A percentile compares a stretch with the other conserved stretches of the same genome.
phyloP scores from a whole-genome alignment of 92 coral and sea anemone species.

The Diadumene lineata region DNA sequence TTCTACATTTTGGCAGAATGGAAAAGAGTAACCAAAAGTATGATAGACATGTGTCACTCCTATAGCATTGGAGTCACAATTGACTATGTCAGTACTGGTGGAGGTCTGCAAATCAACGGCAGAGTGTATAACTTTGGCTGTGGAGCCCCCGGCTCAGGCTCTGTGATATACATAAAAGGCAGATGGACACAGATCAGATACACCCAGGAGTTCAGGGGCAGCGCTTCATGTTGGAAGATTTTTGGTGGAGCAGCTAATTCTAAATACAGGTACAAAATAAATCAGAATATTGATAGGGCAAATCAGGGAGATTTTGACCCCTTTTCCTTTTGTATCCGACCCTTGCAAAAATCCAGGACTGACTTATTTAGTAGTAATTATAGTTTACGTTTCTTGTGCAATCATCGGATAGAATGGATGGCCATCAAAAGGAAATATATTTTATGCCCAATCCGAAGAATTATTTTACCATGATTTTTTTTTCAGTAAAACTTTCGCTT shows the following conservation, averaged over 20 bases:
- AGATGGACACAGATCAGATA: slow-evolving; percentile 35
- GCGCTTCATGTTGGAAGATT: slow-evolving; percentile 43
- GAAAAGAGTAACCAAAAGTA: slow-evolving; percentile 4
- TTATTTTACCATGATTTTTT: no score
- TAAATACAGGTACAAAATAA: not conserved
- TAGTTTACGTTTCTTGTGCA: no score
- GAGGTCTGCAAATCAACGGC: slow-evolving; percentile 18
- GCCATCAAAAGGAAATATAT: no score
- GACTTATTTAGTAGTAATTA: no score
- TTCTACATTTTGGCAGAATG: slow-evolving; percentile 13
- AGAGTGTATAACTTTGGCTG: slow-evolving; percentile 13
- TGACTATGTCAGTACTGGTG: not conserved
- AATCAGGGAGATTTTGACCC: no score
- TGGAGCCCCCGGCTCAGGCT: slow-evolving; percentile 13
- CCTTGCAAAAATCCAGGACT: no score
- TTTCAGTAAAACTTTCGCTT: slow-evolving; percentile 5
- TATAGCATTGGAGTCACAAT: not conserved
- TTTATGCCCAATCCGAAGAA: no score
- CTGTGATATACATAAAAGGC: slow-evolving; percentile 22
- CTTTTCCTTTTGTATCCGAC: no score
- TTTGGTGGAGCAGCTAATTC: slow-evolving; percentile 27
- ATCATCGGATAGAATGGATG: no score
- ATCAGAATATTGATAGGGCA: no score
- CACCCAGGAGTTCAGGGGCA: slow-evolving; percentile 40
- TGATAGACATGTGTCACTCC: no score